These are phyloP conservation scores for Xylocopa sonorina DNA, from an alignment of 1,140 invertebrate genomes.

Conservation along the genomic window DNA sequence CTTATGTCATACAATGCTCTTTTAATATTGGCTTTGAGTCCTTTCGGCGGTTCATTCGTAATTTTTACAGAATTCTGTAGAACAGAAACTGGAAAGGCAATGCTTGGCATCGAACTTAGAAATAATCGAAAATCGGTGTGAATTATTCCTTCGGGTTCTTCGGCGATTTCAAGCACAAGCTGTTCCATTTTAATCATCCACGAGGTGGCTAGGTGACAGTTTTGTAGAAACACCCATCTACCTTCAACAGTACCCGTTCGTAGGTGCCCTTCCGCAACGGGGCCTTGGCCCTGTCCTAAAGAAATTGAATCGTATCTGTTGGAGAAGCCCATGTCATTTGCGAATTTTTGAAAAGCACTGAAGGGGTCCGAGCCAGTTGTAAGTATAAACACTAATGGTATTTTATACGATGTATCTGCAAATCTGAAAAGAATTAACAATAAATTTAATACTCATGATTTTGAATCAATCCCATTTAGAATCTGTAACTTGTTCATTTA, in stretches of 20 bases:
- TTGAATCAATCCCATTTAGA: background rate
- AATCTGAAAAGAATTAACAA: conserved; percentile 82
- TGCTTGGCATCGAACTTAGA: conserved; percentile 93
- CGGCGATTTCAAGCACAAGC: conserved; percentile 87
- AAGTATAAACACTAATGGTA: conserved; percentile 94
- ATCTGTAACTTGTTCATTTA: conserved; percentile 39
- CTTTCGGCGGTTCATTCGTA: conserved; percentile 96
- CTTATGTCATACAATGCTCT: conserved; percentile 90
- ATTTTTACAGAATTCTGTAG: conserved; percentile 96
- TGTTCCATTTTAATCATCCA: conserved; percentile 92
- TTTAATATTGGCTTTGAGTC: conserved; percentile 90
- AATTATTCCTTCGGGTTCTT: conserved; percentile 83
- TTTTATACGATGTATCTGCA: conserved; percentile 87
- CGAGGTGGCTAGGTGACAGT: conserved; percentile 95
- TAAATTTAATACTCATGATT: background rate
- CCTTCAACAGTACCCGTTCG: conserved; percentile 86
- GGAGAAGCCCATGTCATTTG: conserved; percentile 89
- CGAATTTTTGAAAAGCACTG: conserved; percentile 89
- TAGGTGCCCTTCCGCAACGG: conserved; percentile 91
- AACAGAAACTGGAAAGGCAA: conserved; percentile 94
- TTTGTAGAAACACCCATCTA: conserved; percentile 94
- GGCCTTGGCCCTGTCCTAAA: conserved; percentile 94
- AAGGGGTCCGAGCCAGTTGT: conserved; percentile 96
- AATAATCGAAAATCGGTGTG: conserved; percentile 91
- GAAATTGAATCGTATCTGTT: conserved; percentile 91